Percentiles rank a stretch among this genome's conserved stretches.
These are phyloP conservation scores for Ochropleura leucogaster DNA, from an alignment of 2,888 invertebrate species.

Conservation along the genomic window DNA sequence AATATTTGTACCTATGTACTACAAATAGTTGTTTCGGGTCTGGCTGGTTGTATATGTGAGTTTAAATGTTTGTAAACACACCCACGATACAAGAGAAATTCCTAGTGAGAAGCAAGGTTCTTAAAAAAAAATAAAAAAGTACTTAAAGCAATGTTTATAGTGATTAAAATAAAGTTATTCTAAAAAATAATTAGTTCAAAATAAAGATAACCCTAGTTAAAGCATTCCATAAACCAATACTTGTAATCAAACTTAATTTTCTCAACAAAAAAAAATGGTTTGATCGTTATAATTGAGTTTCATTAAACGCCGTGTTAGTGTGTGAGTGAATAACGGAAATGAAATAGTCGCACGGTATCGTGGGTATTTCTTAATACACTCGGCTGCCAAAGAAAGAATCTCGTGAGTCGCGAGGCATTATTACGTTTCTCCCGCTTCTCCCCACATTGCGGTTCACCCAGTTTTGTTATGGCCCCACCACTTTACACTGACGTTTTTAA, in stretches of 20 bases:
- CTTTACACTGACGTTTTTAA: constrained; percentile 62
- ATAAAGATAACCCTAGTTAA: neutral
- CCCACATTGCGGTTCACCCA: constrained; percentile 64
- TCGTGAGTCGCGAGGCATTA: constrained; percentile 71
- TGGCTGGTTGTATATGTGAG: too few relatives aligned
- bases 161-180: neutral
- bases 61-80: too few relatives aligned
- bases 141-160: neutral
- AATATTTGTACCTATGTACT: too few relatives aligned
- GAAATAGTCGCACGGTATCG: constrained; percentile 71
- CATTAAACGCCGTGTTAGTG: constrained; percentile 41
- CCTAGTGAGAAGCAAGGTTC: too few relatives aligned
- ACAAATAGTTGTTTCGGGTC: too few relatives aligned
- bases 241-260: neutral
- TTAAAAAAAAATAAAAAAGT: neutral
- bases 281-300: constrained; percentile 37
- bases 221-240: neutral
- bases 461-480: constrained; percentile 67
- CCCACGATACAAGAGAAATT: too few relatives aligned
- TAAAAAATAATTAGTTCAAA: neutral
- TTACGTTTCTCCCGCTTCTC: constrained; percentile 70
- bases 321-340: constrained; percentile 69
- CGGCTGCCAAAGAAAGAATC: constrained; percentile 74
- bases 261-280: constrained; percentile 15
- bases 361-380: constrained; percentile 77